Base-by-base conservation (phyloP, 2,888 invertebrate species). In the Caenorhabditis sp. region DNA sequence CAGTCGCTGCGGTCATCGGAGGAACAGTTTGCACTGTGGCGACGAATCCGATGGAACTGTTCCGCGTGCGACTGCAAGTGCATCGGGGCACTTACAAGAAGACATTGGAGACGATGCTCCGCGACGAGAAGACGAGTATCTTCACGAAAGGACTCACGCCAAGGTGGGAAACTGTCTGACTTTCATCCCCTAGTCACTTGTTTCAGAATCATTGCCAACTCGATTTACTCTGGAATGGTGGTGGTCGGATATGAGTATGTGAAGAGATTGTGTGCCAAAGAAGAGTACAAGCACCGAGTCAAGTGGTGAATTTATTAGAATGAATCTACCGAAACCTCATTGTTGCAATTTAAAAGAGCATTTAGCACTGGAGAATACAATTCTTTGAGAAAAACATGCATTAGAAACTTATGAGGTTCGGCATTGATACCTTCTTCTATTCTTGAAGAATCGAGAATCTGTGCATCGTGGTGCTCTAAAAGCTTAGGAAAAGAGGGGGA, bases 241-340 rank as follows among this genome's bases (percentile, higher is more conserved):
- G 83, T 88, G 61, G 85, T 84, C 44, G 88, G 88, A 55, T 88
- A 88, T 58, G 88, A 88, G 58, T 70, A 80, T 40, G 88, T 87
- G 47, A 88, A 88, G 55, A 71, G 84, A 60, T 60, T 87, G 44
- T 86, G 86, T 62, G 85, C 85, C 2, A 80, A 83, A 44, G 85
- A 85, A 24, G 88, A 87, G 64, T 86, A 86, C 78, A 83, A 85
- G 61, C 72, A 87, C 67, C 80, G 80, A 18, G 71, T 88, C 53
- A 83, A 83, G 60, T 88, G 88, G 88, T 88, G 74, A 69, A 69
- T 28, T 35, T 28, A 55, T 55, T 55, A 28, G 8, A 50, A 50
- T 50, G 5, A 22, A 50, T 50, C 22, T 4, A 11, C 18, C n/a
- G 20, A 8, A 20, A n/a, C n/a, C n/a, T n/a, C n/a, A n/a, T n/a